Base-by-base conservation (phyloP, 2,113 vertebrate species). In the Tamias sibiricus region DNA sequence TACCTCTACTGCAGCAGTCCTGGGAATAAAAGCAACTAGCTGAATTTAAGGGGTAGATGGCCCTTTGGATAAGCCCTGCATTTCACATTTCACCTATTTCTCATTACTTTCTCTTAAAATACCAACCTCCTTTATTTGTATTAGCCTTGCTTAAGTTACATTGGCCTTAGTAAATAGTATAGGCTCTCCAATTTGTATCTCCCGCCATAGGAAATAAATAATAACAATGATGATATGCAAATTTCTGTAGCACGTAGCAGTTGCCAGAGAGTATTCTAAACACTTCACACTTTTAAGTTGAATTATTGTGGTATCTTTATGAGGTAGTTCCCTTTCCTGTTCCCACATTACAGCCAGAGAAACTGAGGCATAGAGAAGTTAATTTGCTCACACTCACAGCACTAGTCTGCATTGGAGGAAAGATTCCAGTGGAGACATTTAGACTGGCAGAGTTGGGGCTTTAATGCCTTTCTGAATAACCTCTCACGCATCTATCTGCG, bases 391-490 rank as follows among this genome's bases (percentile, higher is more conserved):
- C n/a, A 17, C 9, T 66, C 74, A 3, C 42, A 49, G 30, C 35
- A 13, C 28, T 54, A 32, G 0, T 0, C 1, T 19, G 14, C 72
- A 13, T 6, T 26, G 1, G 79, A 79, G 11, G 47, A 19, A 66
- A 49, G 9, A 59, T 57, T 66, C 42, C 26, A 14, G 44, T 7
- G 6, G 8, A 12, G 24, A 26, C 14, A 13, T 40, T 28, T 30
- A 24, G 26, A 32, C 4, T 64, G 32, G n/a, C 9, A 71, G 44
- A 66, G 28, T 14, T 6, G 10, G 54, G 4, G 11, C 40, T 37
- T 93, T n/a, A 81, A 71, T 17, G 32, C 37, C 52, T 6, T 35
- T 35, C 57, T 30, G 42, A 72, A 35, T 54, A 40, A 52, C 20
- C 35, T 69, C 22, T n/a, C 28, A 13, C 40, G 17, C 16, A 49